These are phyloP conservation scores for Maccullochella peelii DNA, from an alignment of 2,113 vertebrate species.

Conservation along the genomic window DNA sequence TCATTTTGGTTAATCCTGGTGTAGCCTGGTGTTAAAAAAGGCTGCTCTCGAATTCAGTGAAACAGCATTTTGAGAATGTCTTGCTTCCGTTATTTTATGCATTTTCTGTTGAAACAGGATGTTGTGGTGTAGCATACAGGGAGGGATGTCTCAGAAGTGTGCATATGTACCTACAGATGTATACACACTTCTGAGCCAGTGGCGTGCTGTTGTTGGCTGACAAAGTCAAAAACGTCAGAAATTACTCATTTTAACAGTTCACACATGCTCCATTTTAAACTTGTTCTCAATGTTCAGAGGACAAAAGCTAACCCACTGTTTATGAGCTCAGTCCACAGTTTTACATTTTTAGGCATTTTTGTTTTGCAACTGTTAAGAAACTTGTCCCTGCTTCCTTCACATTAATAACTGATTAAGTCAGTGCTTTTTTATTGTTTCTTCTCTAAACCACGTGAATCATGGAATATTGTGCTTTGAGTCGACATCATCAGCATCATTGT, in stretches of 20 bases:
- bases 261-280: neutral
- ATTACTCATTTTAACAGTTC: neutral
- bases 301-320: neutral
- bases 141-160: neutral
- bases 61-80: conserved; percentile 8
- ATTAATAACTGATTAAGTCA: neutral
- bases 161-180: neutral
- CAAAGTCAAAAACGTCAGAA: neutral
- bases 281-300: neutral
- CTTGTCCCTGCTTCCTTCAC: neutral
- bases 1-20: neutral
- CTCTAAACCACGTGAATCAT: neutral
- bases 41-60: neutral
- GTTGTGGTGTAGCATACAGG: conserved; percentile 55
- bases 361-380: neutral
- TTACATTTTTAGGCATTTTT: neutral
- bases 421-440: neutral
- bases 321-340: neutral
- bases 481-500: neutral
- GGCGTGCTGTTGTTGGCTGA: neutral
- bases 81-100: conserved; percentile 27
- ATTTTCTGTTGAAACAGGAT: conserved; percentile 70
- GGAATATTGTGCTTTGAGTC: neutral
- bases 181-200: neutral
- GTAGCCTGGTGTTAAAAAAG: neutral